Percentiles rank a stretch among this genome's conserved stretches.
These are phyloP conservation scores for Drosophila pruinosa DNA, from an alignment of 1,140 invertebrate species.

Conservation along the genomic window DNA sequence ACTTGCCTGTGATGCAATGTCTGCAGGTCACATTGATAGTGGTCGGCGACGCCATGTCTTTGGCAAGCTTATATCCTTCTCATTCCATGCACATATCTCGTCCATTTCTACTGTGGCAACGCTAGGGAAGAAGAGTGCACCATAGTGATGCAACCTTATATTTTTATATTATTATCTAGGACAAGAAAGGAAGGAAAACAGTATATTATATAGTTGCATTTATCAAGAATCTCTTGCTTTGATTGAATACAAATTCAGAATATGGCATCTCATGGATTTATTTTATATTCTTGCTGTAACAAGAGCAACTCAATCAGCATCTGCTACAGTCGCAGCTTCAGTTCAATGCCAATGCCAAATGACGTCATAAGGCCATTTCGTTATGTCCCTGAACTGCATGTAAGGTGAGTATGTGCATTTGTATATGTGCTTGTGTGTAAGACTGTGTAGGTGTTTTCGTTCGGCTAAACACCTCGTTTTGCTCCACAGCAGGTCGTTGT, in stretches of 20 bases:
- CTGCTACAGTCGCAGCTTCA: conserved; percentile 21
- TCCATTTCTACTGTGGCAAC: conserved; percentile 43
- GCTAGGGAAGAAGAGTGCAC: background rate
- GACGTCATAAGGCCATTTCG: conserved; percentile 53
- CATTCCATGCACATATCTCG: conserved; percentile 43
- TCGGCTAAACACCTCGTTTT: conserved; percentile 56
- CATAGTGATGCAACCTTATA: background rate
- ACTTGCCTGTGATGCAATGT: conserved; percentile 24
- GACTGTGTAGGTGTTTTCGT: conserved; percentile 53
- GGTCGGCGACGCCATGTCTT: conserved; percentile 28
- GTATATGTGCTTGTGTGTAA: conserved; percentile 22
- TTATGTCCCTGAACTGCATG: conserved; percentile 33
- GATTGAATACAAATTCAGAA: background rate
- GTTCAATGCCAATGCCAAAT: conserved; percentile 74
- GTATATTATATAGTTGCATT: too few species aligned
- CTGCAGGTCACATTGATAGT: conserved; percentile 33
- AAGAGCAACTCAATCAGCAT: conserved; percentile 7
- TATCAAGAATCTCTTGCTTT: too few species aligned
- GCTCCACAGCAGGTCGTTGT: conserved; percentile 7
- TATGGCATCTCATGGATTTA: background rate
- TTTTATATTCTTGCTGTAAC: conserved; percentile 18
- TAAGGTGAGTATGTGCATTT: conserved; percentile 10
- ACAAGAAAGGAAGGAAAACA: background rate
- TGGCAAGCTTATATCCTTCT: conserved; percentile 43
- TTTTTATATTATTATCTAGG: background rate